Evolutionary conservation across 2,113 vertebrate species (phyloP).

Genomic region (Sinocyclocheilus maitianheensis): DNA sequence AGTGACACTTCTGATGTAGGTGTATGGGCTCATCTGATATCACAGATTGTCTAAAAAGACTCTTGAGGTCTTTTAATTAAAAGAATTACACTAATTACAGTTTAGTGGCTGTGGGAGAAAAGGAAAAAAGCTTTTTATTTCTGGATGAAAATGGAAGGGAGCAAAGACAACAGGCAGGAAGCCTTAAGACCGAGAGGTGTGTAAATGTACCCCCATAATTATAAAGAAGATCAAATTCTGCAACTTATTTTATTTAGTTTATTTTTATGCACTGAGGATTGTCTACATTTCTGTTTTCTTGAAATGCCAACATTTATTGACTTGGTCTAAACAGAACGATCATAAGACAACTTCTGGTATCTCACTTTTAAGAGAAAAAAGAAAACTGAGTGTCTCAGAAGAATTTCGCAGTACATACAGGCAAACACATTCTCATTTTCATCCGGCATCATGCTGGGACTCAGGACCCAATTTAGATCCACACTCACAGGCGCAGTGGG

Average conservation of each 20-base stretch:
- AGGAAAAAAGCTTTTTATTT: slow-evolving; percentile 55
- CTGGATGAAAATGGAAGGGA: slow-evolving; percentile 28
- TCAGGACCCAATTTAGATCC: slow-evolving; percentile 30
- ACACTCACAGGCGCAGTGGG: slow-evolving; percentile 26
- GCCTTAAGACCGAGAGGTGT: slow-evolving; percentile 4
- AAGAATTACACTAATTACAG: slow-evolving; percentile 70
- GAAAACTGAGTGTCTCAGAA: too few species aligned
- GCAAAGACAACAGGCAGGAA: neutral
- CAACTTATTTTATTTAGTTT: too few species aligned
- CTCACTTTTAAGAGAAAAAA: slow-evolving; percentile 12
- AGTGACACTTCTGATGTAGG: slow-evolving; percentile 54
- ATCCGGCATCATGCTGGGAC: slow-evolving; percentile 12
- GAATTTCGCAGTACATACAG: slow-evolving; percentile 52
- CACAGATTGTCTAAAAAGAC: slow-evolving; percentile 52
- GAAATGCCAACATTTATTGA: neutral
- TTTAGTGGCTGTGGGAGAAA: slow-evolving; percentile 56
- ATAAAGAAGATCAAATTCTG: too few species aligned
- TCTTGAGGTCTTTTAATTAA: slow-evolving; percentile 66
- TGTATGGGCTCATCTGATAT: slow-evolving; percentile 62
- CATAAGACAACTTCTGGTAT: slow-evolving; percentile 51
- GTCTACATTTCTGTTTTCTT: neutral
- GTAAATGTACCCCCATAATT: too few species aligned
- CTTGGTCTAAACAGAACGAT: slow-evolving; percentile 49
- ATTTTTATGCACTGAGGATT: neutral
- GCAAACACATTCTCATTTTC: slow-evolving; percentile 45